Conservation (phyloP, 2,888 invertebrate species). For the Chaetogeoica ovagalla region DNA sequence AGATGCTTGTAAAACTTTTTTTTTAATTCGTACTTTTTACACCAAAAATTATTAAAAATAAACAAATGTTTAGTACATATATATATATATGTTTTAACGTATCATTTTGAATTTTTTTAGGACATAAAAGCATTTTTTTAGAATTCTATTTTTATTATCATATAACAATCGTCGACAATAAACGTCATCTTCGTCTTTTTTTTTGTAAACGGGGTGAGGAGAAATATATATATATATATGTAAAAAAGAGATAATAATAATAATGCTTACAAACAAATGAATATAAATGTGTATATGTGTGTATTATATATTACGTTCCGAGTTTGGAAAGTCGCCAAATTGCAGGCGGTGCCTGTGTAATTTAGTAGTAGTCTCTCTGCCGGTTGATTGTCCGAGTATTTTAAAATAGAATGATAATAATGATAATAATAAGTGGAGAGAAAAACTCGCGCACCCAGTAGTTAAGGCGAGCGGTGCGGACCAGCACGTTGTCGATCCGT, state of each 20-base stretch:
- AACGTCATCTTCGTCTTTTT: neutral
- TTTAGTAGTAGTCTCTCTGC: slow-evolving; percentile 27
- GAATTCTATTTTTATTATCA: too few species aligned
- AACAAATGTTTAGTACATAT: too few species aligned
- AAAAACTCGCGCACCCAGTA: slow-evolving; percentile 34
- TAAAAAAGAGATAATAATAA: neutral
- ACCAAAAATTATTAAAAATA: too few species aligned
- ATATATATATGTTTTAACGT: too few species aligned
- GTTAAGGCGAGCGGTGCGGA: neutral
- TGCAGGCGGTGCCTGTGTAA: slow-evolving; percentile 39
- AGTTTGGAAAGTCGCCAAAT: slow-evolving; percentile 51
- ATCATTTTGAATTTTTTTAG: too few species aligned
- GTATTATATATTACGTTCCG: slow-evolving; percentile 8
- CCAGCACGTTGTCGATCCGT: slow-evolving; percentile 36
- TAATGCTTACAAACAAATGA: neutral
- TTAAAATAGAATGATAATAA: slow-evolving; percentile 45
- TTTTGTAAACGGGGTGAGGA: neutral
- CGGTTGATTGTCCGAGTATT: slow-evolving; percentile 45
- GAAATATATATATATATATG: neutral
- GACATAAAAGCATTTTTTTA: too few species aligned
- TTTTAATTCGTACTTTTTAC: too few species aligned
- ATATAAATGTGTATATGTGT: neutral
- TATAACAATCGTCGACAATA: too few species aligned
- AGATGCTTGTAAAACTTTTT: too few species aligned
- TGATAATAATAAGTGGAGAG: slow-evolving; percentile 5